phyloP scores from a whole-genome alignment of 2,888 invertebrate genomes.

The Thera obeliscata region DNA sequence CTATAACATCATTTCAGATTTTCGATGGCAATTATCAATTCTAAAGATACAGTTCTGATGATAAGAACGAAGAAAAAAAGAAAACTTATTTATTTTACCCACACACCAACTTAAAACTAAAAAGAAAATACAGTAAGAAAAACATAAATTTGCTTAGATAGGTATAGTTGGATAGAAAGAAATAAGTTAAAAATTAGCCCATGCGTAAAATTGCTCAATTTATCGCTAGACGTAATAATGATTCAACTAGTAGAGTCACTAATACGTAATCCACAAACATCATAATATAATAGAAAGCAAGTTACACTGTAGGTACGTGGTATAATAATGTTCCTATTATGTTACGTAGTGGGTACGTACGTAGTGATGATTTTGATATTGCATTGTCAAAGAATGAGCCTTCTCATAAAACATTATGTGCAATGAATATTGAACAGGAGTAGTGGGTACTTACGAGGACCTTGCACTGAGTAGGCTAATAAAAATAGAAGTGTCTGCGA shows the following conservation, averaged over 20 bases:
- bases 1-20: too few relatives aligned
- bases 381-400: conserved; percentile 9
- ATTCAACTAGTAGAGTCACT: background rate
- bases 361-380: conserved; percentile 6
- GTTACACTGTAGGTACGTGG: background rate
- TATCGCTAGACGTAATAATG: background rate
- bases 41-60: too few relatives aligned
- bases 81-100: too few relatives aligned
- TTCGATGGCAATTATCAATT: too few relatives aligned
- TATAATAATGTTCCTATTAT: too few relatives aligned
- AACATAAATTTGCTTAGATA: too few relatives aligned
- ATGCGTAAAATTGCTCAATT: too few relatives aligned
- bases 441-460: background rate
- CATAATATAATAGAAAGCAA: conserved; percentile 7
- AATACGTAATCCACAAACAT: background rate
- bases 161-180: too few relatives aligned
- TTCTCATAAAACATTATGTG: conserved; percentile 8
- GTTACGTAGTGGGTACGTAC: background rate
- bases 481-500: background rate
- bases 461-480: background rate
- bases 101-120: too few relatives aligned
- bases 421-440: conserved; percentile 13
- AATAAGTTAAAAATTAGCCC: too few relatives aligned
- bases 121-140: too few relatives aligned
- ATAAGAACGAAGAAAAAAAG: too few relatives aligned